A percentile compares a stretch with the other conserved stretches of the same genome.
These are phyloP conservation scores for Mesodorylaimus sp. DNA, from an alignment of 2,888 invertebrate species.

Conservation along the genomic window DNA sequence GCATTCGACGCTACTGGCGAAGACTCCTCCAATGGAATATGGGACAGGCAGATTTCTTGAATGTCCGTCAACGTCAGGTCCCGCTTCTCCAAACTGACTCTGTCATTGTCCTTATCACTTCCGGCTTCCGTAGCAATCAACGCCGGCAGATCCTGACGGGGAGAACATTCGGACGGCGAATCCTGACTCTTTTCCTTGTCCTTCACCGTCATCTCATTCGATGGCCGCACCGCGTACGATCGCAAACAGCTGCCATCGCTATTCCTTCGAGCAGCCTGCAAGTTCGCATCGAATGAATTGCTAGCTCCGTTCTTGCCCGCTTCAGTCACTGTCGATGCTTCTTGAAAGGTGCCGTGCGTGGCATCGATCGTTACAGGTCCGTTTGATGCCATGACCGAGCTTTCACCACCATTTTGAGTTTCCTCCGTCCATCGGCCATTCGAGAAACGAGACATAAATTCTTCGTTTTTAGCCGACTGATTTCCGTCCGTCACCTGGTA, in stretches of 20 bases:
- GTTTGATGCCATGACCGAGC: too few species aligned
- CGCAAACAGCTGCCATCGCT: neutral
- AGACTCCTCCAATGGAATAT: neutral
- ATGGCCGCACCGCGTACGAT: neutral
- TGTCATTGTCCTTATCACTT: too few species aligned
- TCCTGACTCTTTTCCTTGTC: too few species aligned
- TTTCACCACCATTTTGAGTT: too few species aligned
- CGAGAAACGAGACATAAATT: too few species aligned
- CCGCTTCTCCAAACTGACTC: neutral
- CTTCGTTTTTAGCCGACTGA: neutral
- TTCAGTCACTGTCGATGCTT: neutral
- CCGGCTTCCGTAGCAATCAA: conserved; percentile 1
- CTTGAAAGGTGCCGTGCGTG: neutral
- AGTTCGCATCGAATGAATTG: neutral
- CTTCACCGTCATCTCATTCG: neutral
- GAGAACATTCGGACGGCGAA: neutral
- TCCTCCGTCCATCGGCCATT: too few species aligned
- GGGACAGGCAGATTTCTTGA: conserved; percentile 8
- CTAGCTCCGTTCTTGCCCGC: too few species aligned
- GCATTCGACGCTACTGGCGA: neutral
- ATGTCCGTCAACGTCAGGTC: conserved; percentile 9
- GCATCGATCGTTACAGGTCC: too few species aligned
- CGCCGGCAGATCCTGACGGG: neutral
- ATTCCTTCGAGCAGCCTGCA: neutral
- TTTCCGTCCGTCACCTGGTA: neutral